Conservation (phyloP, 2,888 invertebrate species). For the Cylindroiulus punctatus region DNA sequence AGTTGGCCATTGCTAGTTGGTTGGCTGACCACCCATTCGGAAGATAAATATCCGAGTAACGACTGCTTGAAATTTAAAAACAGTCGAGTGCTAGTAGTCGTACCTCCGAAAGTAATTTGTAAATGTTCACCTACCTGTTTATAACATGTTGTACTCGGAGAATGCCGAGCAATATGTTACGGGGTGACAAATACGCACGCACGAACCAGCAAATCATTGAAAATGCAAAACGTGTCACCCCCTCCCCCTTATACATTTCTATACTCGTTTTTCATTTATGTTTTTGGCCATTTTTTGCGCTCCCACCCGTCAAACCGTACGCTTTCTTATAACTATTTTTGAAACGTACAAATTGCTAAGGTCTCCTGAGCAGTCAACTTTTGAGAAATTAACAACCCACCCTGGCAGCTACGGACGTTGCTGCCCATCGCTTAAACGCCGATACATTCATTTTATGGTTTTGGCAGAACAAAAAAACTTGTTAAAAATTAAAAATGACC, state of each 20-base stretch:
- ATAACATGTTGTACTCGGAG: slow-evolving; percentile 49
- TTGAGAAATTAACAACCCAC: slow-evolving; percentile 39
- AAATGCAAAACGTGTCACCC: slow-evolving; percentile 50
- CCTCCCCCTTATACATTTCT: neutral
- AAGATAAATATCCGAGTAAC: slow-evolving; percentile 52
- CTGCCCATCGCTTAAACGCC: slow-evolving; percentile 5
- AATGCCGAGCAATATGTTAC: slow-evolving; percentile 53
- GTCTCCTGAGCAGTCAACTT: slow-evolving; percentile 15
- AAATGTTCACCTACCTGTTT: slow-evolving; percentile 54
- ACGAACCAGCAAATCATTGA: slow-evolving; percentile 51
- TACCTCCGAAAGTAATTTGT: slow-evolving; percentile 53
- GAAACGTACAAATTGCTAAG: slow-evolving; percentile 45
- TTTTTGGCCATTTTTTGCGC: neutral
- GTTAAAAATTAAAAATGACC: slow-evolving; percentile 42
- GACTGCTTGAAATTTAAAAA: slow-evolving; percentile 52
- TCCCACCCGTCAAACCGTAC: neutral
- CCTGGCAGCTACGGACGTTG: neutral
- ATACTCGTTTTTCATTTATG: slow-evolving; percentile 34
- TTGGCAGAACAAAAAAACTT: slow-evolving; percentile 3
- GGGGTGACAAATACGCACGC: slow-evolving; percentile 51
- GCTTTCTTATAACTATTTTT: slow-evolving; percentile 24
- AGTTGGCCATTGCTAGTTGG: neutral
- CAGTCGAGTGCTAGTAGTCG: slow-evolving; percentile 35
- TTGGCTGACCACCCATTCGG: slow-evolving; percentile 53
- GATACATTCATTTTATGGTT: slow-evolving; percentile 40